These are phyloP conservation scores for Littorina saxatilis DNA, from an alignment of 1,140 invertebrate species.

Conservation along the genomic window DNA sequence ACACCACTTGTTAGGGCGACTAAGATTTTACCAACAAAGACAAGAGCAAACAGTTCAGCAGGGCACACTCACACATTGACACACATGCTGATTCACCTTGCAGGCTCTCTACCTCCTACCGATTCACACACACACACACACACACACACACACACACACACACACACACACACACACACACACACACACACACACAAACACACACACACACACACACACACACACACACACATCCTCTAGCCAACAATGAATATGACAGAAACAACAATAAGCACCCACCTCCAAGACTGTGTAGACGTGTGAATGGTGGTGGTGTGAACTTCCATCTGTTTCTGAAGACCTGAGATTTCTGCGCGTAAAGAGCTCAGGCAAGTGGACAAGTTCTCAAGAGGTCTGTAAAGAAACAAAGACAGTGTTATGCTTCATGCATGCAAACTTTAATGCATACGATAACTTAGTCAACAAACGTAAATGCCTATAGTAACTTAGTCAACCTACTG, in stretches of 20 bases:
- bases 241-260: not conserved
- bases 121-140: not conserved
- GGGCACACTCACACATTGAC: not conserved
- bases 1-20: too few species aligned
- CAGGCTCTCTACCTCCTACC: too few species aligned
- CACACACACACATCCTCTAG: constrained; percentile 2
- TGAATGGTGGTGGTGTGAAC: constrained; percentile 66
- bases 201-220: not conserved
- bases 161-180: not conserved
- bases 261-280: constrained; percentile 44
- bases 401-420: too few species aligned
- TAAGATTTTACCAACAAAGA: too few species aligned
- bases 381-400: constrained; percentile 72
- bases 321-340: constrained; percentile 74
- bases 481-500: too few species aligned
- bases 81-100: not conserved
- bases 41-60: not conserved
- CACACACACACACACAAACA: not conserved
- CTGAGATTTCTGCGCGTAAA: constrained; percentile 72
- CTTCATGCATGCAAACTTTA: too few species aligned
- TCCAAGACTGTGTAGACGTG: constrained; percentile 62
- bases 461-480: too few species aligned
- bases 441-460: too few species aligned
- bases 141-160: not conserved
- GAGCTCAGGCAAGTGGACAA: constrained; percentile 73